These are phyloP conservation scores for Platygyra sinensis DNA, from an alignment of 64 coral and sea anemone genomes.

Conservation along the genomic window DNA sequence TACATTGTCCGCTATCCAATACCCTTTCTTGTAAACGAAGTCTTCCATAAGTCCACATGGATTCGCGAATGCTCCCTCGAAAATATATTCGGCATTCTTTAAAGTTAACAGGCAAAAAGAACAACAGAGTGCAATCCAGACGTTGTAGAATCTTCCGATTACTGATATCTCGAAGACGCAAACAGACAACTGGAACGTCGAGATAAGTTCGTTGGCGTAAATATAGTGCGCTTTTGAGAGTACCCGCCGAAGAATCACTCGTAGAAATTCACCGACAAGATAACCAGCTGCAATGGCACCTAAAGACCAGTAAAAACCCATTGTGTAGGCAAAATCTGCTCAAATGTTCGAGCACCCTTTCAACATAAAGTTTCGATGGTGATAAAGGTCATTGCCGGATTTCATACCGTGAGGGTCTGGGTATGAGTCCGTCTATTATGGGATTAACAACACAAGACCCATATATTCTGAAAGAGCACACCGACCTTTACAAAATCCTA, in stretches of 20 bases:
- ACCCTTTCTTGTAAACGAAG: conserved; percentile 46
- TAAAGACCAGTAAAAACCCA: conserved; percentile 78
- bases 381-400: no score
- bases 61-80: conserved; percentile 72
- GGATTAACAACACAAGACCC: no score
- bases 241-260: conserved; percentile 40
- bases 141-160: conserved; percentile 83
- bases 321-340: background rate
- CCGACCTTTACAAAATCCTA: no score
- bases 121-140: conserved; percentile 60
- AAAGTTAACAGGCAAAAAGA: conserved; percentile 73
- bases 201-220: conserved; percentile 81
- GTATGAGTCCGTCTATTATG: no score
- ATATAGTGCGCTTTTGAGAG: conserved; percentile 26
- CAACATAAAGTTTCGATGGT: no score
- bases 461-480: no score
- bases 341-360: background rate
- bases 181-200: conserved; percentile 81
- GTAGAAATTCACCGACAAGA: conserved; percentile 66
- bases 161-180: conserved; percentile 82
- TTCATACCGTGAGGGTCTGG: no score
- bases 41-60: conserved; percentile 77
- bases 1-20: conserved; percentile 49
- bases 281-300: conserved; percentile 62
- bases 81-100: conserved; percentile 77